phyloP scores from a whole-genome alignment of 1,140 invertebrate genomes.

The Lucilia sericata region DNA sequence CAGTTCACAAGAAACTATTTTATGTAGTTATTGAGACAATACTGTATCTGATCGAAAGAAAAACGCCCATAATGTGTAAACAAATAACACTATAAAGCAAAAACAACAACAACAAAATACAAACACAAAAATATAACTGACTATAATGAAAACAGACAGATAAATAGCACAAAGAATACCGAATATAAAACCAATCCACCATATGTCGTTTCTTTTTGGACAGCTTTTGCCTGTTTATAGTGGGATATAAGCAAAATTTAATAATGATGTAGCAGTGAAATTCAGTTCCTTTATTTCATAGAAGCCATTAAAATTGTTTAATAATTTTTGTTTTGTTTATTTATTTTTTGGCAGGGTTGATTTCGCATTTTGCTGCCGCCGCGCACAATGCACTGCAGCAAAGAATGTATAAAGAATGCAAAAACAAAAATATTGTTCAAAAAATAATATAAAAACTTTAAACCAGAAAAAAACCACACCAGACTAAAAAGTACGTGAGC shows the following conservation, averaged over 20 bases:
- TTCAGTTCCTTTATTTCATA: slow-evolving; percentile 7
- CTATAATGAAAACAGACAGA: slow-evolving; percentile 8
- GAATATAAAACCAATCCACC: slow-evolving; percentile 3
- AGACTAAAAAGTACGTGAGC: not conserved
- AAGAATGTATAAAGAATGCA: not conserved
- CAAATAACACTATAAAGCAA: not conserved
- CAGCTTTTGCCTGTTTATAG: not conserved
- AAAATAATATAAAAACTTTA: not conserved
- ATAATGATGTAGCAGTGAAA: not conserved
- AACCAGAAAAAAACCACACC: not conserved
- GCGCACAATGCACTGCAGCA: not conserved
- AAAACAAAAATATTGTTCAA: not conserved
- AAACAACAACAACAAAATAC: not conserved
- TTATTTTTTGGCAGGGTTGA: not conserved
- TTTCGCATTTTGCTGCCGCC: not conserved
- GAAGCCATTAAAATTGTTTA: slow-evolving; percentile 8
- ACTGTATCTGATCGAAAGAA: not conserved
- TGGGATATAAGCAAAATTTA: not conserved
- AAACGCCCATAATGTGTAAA: not conserved
- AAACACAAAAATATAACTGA: not conserved
- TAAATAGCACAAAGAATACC: not conserved
- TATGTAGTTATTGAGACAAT: not conserved
- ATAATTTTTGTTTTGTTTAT: not conserved
- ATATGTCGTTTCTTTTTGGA: not conserved
- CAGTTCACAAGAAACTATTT: too few relatives aligned